Base-by-base conservation (phyloP, 1,140 invertebrate genomes). In the Platorchestia sp. region DNA sequence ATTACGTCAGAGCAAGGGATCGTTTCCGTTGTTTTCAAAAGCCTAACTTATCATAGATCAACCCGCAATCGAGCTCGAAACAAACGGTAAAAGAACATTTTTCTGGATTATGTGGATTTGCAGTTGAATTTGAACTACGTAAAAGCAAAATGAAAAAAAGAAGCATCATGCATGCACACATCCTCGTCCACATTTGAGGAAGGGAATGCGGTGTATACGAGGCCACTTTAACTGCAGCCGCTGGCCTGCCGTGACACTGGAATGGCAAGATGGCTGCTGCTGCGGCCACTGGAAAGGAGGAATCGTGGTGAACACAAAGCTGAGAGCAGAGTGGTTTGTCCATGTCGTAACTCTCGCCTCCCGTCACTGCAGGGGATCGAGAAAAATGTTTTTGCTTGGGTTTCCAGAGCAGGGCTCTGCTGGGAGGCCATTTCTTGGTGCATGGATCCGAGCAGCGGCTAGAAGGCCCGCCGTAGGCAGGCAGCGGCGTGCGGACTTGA, bases 371-470 rank as follows among this genome's bases (percentile, higher is more conserved):
- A 22, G 59, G 36, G 59, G 59, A 75, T 22, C 59, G 27, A 75
- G 59, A 75, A 75, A 75, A 75, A 75, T 75, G 59, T 75, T 75
- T 75, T 75, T 75, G 59, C 59, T 75, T 75, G 59, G 59, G 59
- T 75, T 36, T 75, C 59, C 27, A 19, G 10, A 10, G 59, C 59
- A 75, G 59, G 14, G 36, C 59, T 75, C 59, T 36, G 59, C 27
- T 14, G 59, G 59, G 59, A 75, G 59, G n/a, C 59, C 59, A 22
- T 36, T 75, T 36, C 36, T 10, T 75, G 27, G 27, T 10, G 14
- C 27, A 22, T 75, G 27, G 59, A 75, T 75, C 1, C 27, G 14
- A 75, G 27, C 59, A 3, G 59, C 10, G 10, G 59, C 27, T 75
- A 75, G 36, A 36, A 75, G 59, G 59, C 59, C 36, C 59, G 10